Evolutionary conservation across 2,797 vertebrate species (phyloP).

Genomic region (Loris lydekkerianus): DNA sequence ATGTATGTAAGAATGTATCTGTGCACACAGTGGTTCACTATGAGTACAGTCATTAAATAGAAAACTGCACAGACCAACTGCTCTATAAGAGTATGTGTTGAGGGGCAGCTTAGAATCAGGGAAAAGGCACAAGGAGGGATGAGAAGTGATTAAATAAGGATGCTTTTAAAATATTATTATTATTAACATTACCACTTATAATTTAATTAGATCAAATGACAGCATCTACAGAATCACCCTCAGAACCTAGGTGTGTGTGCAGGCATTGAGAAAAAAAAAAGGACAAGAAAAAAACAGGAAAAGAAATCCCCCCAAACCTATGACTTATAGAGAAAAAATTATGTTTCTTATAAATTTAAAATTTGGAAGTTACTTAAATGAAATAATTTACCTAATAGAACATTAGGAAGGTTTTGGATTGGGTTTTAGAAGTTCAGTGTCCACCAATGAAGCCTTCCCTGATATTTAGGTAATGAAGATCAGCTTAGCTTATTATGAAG

Average conservation of each 20-base stretch:
- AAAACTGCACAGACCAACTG: background rate
- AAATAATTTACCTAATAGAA: constrained; percentile 34
- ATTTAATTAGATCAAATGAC: background rate
- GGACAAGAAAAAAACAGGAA: background rate
- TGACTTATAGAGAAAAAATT: background rate
- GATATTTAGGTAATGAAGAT: constrained; percentile 46
- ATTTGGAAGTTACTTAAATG: background rate
- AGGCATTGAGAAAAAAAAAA: background rate
- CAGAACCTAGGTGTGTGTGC: background rate
- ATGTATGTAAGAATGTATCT: no score
- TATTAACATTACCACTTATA: background rate
- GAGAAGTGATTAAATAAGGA: background rate
- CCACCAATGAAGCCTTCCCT: background rate
- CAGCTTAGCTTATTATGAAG: constrained; percentile 6
- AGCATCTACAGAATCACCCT: background rate
- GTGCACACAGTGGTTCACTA: no score
- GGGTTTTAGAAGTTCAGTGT: background rate
- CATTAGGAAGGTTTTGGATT: constrained; percentile 33
- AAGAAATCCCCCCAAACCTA: background rate
- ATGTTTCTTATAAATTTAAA: background rate
- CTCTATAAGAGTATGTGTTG: background rate
- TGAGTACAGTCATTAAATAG: background rate
- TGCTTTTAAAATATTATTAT: background rate
- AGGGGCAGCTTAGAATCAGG: background rate
- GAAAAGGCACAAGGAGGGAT: background rate